Evolutionary conservation across 2,797 vertebrate genomes (phyloP).

Genomic region (Ibycter americanus): DNA sequence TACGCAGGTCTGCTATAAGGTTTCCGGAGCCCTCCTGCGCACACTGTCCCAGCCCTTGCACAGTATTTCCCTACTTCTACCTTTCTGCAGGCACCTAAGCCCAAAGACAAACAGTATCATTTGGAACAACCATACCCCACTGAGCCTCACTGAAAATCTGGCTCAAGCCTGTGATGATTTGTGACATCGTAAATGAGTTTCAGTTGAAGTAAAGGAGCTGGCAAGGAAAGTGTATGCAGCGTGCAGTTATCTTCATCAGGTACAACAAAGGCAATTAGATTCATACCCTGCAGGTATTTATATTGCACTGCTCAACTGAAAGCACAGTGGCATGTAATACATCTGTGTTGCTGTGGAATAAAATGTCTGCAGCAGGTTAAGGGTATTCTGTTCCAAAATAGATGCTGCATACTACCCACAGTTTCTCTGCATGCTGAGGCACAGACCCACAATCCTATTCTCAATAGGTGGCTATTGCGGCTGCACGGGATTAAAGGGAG

Average conservation of each 20-base stretch:
- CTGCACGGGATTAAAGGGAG: background rate
- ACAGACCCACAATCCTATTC: background rate
- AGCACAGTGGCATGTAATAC: background rate
- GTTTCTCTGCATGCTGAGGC: background rate
- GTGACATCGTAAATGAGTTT: background rate
- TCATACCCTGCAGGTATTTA: conserved; percentile 48
- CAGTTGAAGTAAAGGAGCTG: conserved; percentile 11
- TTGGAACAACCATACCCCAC: background rate
- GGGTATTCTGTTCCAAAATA: background rate
- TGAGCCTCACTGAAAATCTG: background rate
- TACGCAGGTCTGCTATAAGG: background rate
- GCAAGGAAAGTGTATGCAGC: background rate
- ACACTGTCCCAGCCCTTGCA: background rate
- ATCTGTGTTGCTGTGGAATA: background rate
- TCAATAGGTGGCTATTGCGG: background rate
- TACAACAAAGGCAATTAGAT: conserved; percentile 42
- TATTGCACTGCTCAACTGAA: conserved; percentile 17
- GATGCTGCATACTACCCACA: background rate
- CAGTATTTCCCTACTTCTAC: background rate
- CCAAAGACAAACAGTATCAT: background rate
- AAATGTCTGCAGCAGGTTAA: background rate
- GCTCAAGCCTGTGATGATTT: conserved; percentile 15
- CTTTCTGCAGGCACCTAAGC: background rate
- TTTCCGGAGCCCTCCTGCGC: background rate
- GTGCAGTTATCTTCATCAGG: conserved; percentile 26